phyloP scores from a whole-genome alignment of 1,140 invertebrate species.

The Tribolium madens region DNA sequence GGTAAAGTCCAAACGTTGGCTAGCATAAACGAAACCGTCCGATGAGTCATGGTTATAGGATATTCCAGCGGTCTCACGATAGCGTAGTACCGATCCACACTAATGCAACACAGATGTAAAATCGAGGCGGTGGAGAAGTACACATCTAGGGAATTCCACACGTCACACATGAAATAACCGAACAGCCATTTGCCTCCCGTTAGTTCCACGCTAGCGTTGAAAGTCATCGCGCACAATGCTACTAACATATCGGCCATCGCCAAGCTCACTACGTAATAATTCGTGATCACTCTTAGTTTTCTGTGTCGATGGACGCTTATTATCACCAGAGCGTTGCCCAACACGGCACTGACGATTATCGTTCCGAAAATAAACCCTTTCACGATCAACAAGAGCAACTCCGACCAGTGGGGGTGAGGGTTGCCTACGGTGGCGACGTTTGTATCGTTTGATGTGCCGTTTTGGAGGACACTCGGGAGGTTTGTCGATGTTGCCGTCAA shows the following conservation, averaged over 20 bases:
- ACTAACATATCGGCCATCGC: constrained; percentile 93
- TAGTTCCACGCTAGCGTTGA: constrained; percentile 90
- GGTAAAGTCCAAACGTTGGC: constrained; percentile 92
- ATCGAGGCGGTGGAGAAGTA: constrained; percentile 96
- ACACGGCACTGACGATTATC: constrained; percentile 88
- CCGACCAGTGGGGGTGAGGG: constrained; percentile 66
- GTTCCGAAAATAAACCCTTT: constrained; percentile 82
- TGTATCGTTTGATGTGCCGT: constrained; percentile 57
- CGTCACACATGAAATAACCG: constrained; percentile 89
- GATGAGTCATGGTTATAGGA: constrained; percentile 87
- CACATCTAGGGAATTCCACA: constrained; percentile 95
- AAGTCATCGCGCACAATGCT: constrained; percentile 94
- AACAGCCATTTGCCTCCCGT: constrained; percentile 87
- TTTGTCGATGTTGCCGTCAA: constrained; percentile 57
- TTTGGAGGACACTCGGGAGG: constrained; percentile 52
- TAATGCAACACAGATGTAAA: constrained; percentile 94
- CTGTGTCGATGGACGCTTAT: constrained; percentile 80
- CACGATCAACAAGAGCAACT: constrained; percentile 72
- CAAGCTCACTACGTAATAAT: constrained; percentile 94
- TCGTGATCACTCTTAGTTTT: constrained; percentile 87
- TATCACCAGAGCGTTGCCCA: constrained; percentile 90
- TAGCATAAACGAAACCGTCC: constrained; percentile 84
- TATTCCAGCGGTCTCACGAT: constrained; percentile 91
- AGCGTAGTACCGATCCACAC: constrained; percentile 92
- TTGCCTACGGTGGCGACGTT: constrained; percentile 61